Conservation (phyloP, 1,140 invertebrate genomes). For the Chrysopa pallens region DNA sequence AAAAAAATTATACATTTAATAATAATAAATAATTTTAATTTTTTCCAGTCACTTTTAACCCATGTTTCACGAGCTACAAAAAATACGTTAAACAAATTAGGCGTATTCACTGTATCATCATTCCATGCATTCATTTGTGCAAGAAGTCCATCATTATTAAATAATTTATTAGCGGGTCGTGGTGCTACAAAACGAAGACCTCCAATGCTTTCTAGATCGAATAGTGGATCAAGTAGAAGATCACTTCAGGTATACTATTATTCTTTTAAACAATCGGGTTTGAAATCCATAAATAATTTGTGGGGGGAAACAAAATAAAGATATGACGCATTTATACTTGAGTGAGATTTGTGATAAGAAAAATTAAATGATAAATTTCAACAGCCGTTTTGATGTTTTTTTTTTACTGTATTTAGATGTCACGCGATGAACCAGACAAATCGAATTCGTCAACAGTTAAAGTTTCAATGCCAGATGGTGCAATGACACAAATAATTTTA, state of each 20-base stretch:
- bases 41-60: conserved; percentile 73
- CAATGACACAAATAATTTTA: conserved; percentile 62
- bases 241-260: conserved; percentile 44
- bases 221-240: conserved; percentile 64
- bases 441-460: conserved; percentile 39
- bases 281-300: background rate
- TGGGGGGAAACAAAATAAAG: background rate
- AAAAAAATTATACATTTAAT: background rate
- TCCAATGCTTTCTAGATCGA: conserved; percentile 73
- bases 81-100: conserved; percentile 82
- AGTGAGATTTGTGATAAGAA: too few species aligned
- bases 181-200: conserved; percentile 74
- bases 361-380: too few species aligned
- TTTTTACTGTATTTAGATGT: conserved; percentile 34
- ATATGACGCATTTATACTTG: background rate
- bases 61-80: conserved; percentile 91
- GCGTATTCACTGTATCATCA: conserved; percentile 93
- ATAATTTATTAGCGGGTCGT: conserved; percentile 77
- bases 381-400: too few species aligned
- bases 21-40: conserved; percentile 7
- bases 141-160: conserved; percentile 76
- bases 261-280: background rate
- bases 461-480: conserved; percentile 71
- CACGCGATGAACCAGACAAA: conserved; percentile 68
- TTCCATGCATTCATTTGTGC: conserved; percentile 97